phyloP scores from a whole-genome alignment of 1,140 invertebrate genomes.

The Leptestheria dahalacensis region DNA sequence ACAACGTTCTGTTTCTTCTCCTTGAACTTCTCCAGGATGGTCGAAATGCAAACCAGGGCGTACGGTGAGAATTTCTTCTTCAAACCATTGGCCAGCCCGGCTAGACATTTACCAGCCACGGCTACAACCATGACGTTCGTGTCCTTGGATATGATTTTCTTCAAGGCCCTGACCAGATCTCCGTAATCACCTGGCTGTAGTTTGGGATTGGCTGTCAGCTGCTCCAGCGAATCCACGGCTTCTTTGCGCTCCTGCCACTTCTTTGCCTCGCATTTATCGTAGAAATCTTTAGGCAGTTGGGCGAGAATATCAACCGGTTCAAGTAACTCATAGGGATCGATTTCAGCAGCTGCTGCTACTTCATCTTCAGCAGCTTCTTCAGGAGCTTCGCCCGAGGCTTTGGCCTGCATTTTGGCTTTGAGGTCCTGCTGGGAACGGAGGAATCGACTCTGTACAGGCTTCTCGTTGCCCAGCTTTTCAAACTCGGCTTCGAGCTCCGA shows the following conservation, averaged over 20 bases:
- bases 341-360: constrained; percentile 38
- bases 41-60: constrained; percentile 57
- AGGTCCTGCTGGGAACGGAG: constrained; percentile 77
- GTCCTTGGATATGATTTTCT: constrained; percentile 86
- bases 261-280: constrained; percentile 85
- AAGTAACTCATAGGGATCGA: constrained; percentile 81
- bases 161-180: constrained; percentile 70
- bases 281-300: constrained; percentile 89
- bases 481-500: constrained; percentile 81
- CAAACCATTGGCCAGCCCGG: constrained; percentile 66
- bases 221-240: constrained; percentile 63
- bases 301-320: constrained; percentile 84
- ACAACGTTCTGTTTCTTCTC: constrained; percentile 93
- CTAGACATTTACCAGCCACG: constrained; percentile 68
- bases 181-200: constrained; percentile 83
- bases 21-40: constrained; percentile 87
- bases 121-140: constrained; percentile 87
- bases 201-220: constrained; percentile 61
- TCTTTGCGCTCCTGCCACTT: constrained; percentile 97
- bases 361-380: constrained; percentile 20
- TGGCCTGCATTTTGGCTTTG: constrained; percentile 42
- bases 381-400: constrained; percentile 34
- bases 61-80: constrained; percentile 77
- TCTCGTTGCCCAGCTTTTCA: constrained; percentile 51
- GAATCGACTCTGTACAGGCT: constrained; percentile 57